Conservation (phyloP, 1,140 invertebrate genomes). For the Acyrthosiphon pisum region DNA sequence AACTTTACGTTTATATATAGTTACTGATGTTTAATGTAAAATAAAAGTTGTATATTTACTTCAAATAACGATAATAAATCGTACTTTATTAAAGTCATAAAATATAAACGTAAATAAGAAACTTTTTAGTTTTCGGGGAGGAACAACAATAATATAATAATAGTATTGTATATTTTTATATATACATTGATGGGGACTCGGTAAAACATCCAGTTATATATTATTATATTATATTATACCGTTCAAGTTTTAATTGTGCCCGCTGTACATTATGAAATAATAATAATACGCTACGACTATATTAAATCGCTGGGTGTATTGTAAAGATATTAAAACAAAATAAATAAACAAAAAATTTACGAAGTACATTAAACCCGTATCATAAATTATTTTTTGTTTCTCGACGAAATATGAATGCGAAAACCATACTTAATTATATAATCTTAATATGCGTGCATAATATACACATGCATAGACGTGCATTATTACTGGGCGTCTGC, state of each 20-base stretch:
- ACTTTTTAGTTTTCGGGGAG: conserved; percentile 42
- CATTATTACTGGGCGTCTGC: background rate
- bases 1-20: conserved; percentile 40
- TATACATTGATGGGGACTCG: background rate
- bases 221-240: background rate
- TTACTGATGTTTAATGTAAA: conserved; percentile 47
- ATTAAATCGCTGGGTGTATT: background rate
- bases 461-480: background rate
- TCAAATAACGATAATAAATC: conserved; percentile 47
- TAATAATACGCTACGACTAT: background rate
- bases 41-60: conserved; percentile 50
- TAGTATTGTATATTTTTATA: background rate
- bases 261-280: background rate
- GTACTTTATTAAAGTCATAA: conserved; percentile 55
- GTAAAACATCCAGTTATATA: conserved; percentile 28
- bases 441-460: too few species aligned
- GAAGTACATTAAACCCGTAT: background rate
- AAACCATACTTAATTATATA: background rate
- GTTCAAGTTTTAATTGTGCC: conserved; percentile 27
- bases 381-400: background rate
- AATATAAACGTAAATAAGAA: conserved; percentile 55
- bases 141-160: background rate
- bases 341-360: background rate
- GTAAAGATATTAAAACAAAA: background rate
- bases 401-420: background rate